phyloP scores from a whole-genome alignment of 2,888 invertebrate genomes.

The Sarcophaga carnaria region DNA sequence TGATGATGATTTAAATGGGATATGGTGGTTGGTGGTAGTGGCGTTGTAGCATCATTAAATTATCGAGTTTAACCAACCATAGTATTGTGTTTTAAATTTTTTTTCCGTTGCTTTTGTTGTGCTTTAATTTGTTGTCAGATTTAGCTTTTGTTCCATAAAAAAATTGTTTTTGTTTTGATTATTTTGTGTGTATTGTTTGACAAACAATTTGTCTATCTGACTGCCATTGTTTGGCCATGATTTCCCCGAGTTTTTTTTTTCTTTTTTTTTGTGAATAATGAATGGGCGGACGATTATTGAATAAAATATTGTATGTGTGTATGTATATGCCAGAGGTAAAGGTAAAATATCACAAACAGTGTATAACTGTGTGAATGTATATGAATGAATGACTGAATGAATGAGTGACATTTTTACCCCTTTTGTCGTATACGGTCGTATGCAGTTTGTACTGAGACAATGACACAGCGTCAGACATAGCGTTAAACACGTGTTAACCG shows the following conservation, averaged over 20 bases:
- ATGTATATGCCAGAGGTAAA: neutral
- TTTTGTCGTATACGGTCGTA: neutral
- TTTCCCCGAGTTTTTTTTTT: slow-evolving; percentile 35
- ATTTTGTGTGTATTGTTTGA: slow-evolving; percentile 47
- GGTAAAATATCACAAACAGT: slow-evolving; percentile 1
- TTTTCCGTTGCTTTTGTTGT: neutral
- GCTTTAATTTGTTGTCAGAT: slow-evolving; percentile 51
- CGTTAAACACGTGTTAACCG: slow-evolving; percentile 65
- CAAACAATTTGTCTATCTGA: slow-evolving; percentile 54
- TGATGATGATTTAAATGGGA: neutral
- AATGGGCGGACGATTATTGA: slow-evolving; percentile 23
- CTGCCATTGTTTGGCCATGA: slow-evolving; percentile 63
- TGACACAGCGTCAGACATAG: slow-evolving; percentile 49
- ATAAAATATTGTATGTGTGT: slow-evolving; percentile 7
- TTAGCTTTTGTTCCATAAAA: slow-evolving; percentile 50
- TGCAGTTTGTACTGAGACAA: slow-evolving; percentile 33
- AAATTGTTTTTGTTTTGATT: neutral
- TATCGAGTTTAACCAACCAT: slow-evolving; percentile 49
- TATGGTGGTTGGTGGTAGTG: no score
- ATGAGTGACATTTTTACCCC: slow-evolving; percentile 53
- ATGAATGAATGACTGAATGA: neutral
- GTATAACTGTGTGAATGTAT: no score
- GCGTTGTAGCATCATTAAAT: neutral
- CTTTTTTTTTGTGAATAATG: neutral
- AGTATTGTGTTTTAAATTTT: slow-evolving; percentile 8